Conservation (phyloP, 2,113 vertebrate species). For the Hydrolagus affinis region DNA sequence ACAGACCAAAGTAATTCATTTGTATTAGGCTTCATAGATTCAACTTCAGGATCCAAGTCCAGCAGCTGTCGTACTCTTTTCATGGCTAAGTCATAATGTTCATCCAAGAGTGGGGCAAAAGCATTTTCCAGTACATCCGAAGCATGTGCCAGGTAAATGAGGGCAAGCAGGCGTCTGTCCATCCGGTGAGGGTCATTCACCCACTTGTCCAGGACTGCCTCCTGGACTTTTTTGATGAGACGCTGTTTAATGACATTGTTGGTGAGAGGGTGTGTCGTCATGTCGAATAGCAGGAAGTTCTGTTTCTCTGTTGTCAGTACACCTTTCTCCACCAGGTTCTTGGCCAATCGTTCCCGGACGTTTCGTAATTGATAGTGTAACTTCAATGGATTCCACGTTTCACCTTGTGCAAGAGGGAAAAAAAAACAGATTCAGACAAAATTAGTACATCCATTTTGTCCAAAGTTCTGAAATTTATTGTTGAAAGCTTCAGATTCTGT, state of each 20-base stretch:
- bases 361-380: slow-evolving; percentile 93
- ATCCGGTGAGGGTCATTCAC: slow-evolving; percentile 87
- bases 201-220: slow-evolving; percentile 87
- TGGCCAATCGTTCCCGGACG: slow-evolving; percentile 83
- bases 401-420: slow-evolving; percentile 54
- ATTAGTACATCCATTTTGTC: not conserved
- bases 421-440: not conserved
- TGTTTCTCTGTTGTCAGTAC: slow-evolving; percentile 94
- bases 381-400: slow-evolving; percentile 93
- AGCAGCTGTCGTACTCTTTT: slow-evolving; percentile 86
- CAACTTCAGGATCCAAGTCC: slow-evolving; percentile 86
- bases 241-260: slow-evolving; percentile 91
- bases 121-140: slow-evolving; percentile 92
- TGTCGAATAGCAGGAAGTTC: slow-evolving; percentile 95
- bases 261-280: slow-evolving; percentile 93
- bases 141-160: slow-evolving; percentile 85
- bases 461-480: not conserved
- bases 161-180: slow-evolving; percentile 85
- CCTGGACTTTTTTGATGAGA: slow-evolving; percentile 89
- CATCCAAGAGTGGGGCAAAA: slow-evolving; percentile 83
- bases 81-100: slow-evolving; percentile 92
- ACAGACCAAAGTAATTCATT: slow-evolving; percentile 91
- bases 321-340: slow-evolving; percentile 92
- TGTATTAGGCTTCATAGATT: slow-evolving; percentile 76
- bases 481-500: not conserved